phyloP scores from a whole-genome alignment of 2,113 vertebrate genomes.

The Tetrax tetrax region DNA sequence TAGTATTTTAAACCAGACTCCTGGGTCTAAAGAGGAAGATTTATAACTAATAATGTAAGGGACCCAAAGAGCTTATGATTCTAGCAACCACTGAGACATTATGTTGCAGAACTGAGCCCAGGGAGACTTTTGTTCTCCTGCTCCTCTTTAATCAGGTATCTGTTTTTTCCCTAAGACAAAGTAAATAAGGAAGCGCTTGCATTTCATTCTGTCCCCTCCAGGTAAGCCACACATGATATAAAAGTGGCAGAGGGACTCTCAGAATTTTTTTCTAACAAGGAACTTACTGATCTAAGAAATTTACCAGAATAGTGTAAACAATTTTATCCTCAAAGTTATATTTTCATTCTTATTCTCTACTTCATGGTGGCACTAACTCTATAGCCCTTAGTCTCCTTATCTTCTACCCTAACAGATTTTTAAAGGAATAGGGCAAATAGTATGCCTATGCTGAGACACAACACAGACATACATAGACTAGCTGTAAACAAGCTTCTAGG shows the following conservation, averaged over 20 bases:
- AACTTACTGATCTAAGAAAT: neutral
- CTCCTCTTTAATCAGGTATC: conserved; percentile 32
- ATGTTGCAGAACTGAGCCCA: neutral
- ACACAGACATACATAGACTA: accelerated
- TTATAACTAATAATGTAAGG: neutral
- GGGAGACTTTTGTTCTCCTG: neutral
- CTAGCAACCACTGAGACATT: neutral
- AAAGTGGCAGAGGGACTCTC: neutral
- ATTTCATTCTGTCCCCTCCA: neutral
- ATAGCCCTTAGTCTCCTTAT: neutral
- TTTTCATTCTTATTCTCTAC: neutral
- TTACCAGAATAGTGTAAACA: neutral
- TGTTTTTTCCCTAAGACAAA: conserved; percentile 10
- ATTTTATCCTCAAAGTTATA: neutral
- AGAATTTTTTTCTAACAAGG: conserved; percentile 14
- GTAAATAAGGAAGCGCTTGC: conserved; percentile 5
- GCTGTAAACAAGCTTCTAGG: neutral
- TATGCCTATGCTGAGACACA: neutral
- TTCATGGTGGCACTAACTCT: neutral
- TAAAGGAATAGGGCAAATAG: neutral
- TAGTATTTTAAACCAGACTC: neutral
- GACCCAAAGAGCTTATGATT: neutral
- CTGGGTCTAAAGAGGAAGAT: neutral
- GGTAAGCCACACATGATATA: neutral
- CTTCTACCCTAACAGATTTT: neutral